Evolutionary conservation across 2,888 invertebrate genomes (phyloP), one percentile per base, ranked within the genome.

Genomic region (Sinodicranocentrus sp.): DNA sequence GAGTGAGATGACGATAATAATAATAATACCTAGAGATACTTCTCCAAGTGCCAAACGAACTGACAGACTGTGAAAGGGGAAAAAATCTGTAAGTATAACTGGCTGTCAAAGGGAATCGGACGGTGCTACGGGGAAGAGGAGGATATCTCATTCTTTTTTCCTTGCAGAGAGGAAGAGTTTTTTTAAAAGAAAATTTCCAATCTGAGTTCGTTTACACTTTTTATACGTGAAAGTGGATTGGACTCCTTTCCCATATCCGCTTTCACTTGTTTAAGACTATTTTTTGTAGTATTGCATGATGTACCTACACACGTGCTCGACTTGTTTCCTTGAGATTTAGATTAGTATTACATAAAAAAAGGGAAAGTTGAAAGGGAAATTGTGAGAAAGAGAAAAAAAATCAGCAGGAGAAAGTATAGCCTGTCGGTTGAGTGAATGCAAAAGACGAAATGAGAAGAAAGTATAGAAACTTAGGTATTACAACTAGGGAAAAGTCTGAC

Each of bases 401-500:
- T 75, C 52, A 54, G 33, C 23, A 26, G 26, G 17, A 33, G 65
- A 63, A 75, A 54, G 73, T 61, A 39, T 75, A 75, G 43, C 19
- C 25, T 28, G 75, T 52, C 75, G 65, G 75, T 75, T 65, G 75
- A 75, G 65, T 75, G 63, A 26, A 65, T 75, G 75, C 75, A 65
- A 75, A 75, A 75, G 63, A 61, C 39, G n/a, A n/a, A 17, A 26
- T 48, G 28, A 63, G 26, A 61, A 33, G 44, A 48, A 73, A 73
- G 48, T 43, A 43, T 39, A 65, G 17, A 33, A 75, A 48, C 73
- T 17, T 15, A 43, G 15, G 19, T 28, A 25, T 33, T 8, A 19
- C 65, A 65, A 57, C 13, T 6, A 54, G 23, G 33, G 54, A 33
- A 59, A 73, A 63, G 43, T 54, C 67, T 71, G 71, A 77, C 68